Evolutionary conservation across 37 sponge, comb jelly and placozoan species (phyloP), one percentile per base, ranked within the genome.

Genomic region (Amphimedon queenslandica): DNA sequence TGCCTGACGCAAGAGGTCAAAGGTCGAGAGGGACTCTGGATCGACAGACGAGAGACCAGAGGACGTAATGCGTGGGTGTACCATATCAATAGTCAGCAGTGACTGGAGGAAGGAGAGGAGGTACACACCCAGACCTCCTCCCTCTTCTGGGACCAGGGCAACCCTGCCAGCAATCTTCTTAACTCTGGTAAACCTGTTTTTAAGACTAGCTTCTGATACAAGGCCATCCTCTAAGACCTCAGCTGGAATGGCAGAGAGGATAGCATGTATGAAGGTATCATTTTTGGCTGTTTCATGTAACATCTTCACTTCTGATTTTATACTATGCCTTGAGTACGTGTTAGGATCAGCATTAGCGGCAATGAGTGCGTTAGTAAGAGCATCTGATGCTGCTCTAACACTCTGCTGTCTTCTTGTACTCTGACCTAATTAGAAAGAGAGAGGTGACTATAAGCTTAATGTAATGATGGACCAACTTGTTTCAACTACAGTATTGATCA

Each of bases 81-180:
- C 37, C 40, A 40, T 18, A 25, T 47, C 74, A 33, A 94, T 57
- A 0, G 64, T 79, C 36, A 94, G 75, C 35, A 76, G 1, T 16
- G 88, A 87, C 33, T 66, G 79, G 21, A 94, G 13, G 33, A 57
- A 78, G 4, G 95, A 94, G 1, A 87, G 57, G 4, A 70, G 42
- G 55, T 87, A 84, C 0, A 83, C 76, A 16, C 83, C 85, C 20
- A 90, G 27, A 1, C 88, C 88, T 20, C 72, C 85, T 6, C 88
- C 88, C 4, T 56, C 72, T 40, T 87, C 85, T 16, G 87, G 87
- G 0, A 94, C 88, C 24, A 94, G 80, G 35, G 88, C 84, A 13
- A 94, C 92, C 29, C 88, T 38, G 27, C 40, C 64, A 42, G 88
- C 83, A 0, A 86, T 57, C 43, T 55, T 40, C 64, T 70, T 74